These are phyloP conservation scores for Lasioglossum pauxillum DNA, from an alignment of 2,888 invertebrate genomes.

Conservation along the genomic window DNA sequence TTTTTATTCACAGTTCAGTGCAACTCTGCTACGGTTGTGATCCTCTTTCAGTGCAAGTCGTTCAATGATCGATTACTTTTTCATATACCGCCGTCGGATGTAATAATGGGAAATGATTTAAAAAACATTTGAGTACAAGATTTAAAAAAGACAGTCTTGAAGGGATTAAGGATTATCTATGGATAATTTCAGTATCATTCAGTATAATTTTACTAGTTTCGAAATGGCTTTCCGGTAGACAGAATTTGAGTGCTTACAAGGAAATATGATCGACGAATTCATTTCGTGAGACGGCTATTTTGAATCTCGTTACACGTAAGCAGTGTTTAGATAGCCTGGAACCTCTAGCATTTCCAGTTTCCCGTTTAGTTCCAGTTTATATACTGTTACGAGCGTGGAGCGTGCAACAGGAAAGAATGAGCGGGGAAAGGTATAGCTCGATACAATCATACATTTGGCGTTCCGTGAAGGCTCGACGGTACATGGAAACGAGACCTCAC, in stretches of 20 bases:
- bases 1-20: background rate
- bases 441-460: constrained; percentile 46
- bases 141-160: background rate
- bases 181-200: background rate
- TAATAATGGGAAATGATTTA: background rate
- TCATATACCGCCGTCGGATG: no score
- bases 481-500: constrained; percentile 58
- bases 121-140: background rate
- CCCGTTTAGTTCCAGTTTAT: constrained; percentile 36
- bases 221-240: background rate
- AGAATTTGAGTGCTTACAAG: background rate
- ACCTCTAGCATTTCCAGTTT: constrained; percentile 8
- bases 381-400: constrained; percentile 35
- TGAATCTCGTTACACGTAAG: background rate
- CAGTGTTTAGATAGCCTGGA: background rate
- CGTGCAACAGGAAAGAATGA: constrained; percentile 44
- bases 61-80: no score
- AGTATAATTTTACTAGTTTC: background rate
- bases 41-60: background rate
- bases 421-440: constrained; percentile 46
- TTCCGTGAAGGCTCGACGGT: constrained; percentile 48
- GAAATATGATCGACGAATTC: background rate
- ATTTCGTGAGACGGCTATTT: constrained; percentile 4
- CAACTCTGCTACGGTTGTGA: background rate
- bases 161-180: background rate